A percentile compares a stretch with the other conserved stretches of the same genome.
Conservation (phyloP, 2,797 vertebrate genomes). For the Tangara arthus region DNA sequence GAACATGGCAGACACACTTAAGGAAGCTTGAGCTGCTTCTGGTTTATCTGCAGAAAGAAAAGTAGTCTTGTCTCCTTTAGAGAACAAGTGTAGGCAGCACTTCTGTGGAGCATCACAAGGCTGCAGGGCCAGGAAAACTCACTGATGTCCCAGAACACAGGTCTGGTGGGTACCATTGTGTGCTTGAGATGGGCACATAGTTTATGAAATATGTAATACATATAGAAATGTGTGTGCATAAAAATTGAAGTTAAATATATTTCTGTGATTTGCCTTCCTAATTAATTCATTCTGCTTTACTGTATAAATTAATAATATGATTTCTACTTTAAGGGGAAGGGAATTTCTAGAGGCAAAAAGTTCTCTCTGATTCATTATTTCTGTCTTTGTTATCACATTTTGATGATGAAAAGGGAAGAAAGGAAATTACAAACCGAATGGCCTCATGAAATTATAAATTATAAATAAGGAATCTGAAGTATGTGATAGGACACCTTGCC, state of each 20-base stretch:
- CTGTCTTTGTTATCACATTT: background rate
- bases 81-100: background rate
- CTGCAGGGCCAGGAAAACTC: background rate
- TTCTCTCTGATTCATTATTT: background rate
- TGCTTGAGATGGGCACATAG: background rate
- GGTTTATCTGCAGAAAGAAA: background rate
- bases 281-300: background rate
- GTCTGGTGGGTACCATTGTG: background rate
- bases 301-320: background rate
- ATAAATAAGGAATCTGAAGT: background rate
- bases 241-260: background rate
- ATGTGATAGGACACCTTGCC: background rate
- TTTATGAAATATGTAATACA: background rate
- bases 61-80: background rate
- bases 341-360: background rate
- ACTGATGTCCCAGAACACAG: background rate
- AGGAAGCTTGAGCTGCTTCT: background rate
- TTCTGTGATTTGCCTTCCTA: background rate
- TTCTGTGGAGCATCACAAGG: background rate
- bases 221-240: background rate
- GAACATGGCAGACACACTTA: background rate
- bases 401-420: background rate
- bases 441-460: background rate
- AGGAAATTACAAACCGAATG: background rate
- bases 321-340: background rate